Evolutionary conservation across 1,140 invertebrate genomes (phyloP).

Genomic region (Dendrolimus punctatus): DNA sequence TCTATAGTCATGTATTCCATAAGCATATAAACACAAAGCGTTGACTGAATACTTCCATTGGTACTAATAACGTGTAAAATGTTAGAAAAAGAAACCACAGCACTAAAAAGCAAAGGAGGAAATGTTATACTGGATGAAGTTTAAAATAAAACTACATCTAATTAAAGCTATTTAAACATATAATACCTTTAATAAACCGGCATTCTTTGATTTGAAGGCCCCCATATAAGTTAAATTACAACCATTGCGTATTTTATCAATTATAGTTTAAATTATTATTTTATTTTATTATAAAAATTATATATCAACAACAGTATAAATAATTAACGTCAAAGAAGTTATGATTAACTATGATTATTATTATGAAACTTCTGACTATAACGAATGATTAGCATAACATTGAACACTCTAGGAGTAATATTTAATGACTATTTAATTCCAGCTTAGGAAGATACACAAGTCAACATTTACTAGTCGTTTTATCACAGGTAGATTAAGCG

Average conservation of each 20-base stretch:
- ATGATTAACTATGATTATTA: slow-evolving; percentile 20
- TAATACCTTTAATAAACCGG: slow-evolving; percentile 54
- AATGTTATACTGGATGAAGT: no score
- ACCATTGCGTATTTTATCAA: slow-evolving; percentile 4
- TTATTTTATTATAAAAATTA: slow-evolving; percentile 9
- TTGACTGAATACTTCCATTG: no score
- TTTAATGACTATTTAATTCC: slow-evolving; percentile 32
- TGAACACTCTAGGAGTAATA: slow-evolving; percentile 35
- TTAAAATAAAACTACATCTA: no score
- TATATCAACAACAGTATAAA: slow-evolving; percentile 25
- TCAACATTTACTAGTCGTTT: slow-evolving; percentile 44
- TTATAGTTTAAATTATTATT: slow-evolving; percentile 3
- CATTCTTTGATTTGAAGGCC: slow-evolving; percentile 61
- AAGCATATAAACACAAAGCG: no score
- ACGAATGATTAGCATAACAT: slow-evolving; percentile 20
- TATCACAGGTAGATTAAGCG: slow-evolving; percentile 67
- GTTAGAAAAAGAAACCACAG: no score
- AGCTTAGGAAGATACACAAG: slow-evolving; percentile 36
- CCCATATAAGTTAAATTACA: slow-evolving; percentile 43
- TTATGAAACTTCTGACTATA: slow-evolving; percentile 22
- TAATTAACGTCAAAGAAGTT: slow-evolving; percentile 14
- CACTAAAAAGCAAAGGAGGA: no score
- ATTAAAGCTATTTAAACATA: slow-evolving; percentile 2
- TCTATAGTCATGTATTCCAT: no score
- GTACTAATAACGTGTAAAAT: no score